phyloP scores from a whole-genome alignment of 1,140 invertebrate species.

The Paraescarpia echinospica region DNA sequence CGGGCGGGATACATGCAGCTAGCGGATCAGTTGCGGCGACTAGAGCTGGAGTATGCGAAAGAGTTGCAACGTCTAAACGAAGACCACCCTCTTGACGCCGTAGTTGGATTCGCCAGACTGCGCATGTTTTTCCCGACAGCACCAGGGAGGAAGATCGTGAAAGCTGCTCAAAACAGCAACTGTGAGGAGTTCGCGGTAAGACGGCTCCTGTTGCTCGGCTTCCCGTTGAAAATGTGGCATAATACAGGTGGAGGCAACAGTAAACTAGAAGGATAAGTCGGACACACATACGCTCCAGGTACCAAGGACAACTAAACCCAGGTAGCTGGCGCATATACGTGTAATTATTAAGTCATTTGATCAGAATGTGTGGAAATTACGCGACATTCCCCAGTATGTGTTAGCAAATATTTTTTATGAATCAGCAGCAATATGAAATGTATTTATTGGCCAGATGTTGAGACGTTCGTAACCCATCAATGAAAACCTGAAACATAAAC shows the following conservation, averaged over 20 bases:
- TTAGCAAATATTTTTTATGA: too few relatives aligned
- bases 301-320: not conserved
- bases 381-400: too few relatives aligned
- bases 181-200: not conserved
- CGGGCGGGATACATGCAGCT: not conserved
- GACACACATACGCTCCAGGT: not conserved
- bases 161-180: not conserved
- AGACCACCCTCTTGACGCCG: not conserved
- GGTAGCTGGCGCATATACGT: too few relatives aligned
- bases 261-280: not conserved
- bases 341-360: too few relatives aligned
- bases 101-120: not conserved
- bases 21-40: not conserved
- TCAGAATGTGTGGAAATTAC: too few relatives aligned
- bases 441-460: too few relatives aligned
- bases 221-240: not conserved
- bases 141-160: not conserved
- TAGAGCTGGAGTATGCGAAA: not conserved
- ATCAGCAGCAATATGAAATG: too few relatives aligned
- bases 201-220: not conserved
- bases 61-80: not conserved
- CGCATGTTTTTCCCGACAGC: not conserved
- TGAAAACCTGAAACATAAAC: too few relatives aligned
- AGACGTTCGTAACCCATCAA: too few relatives aligned
- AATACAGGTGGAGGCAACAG: not conserved